These are phyloP conservation scores for Paralvinella palmiformis DNA, from an alignment of 1,140 invertebrate species.

Conservation along the genomic window DNA sequence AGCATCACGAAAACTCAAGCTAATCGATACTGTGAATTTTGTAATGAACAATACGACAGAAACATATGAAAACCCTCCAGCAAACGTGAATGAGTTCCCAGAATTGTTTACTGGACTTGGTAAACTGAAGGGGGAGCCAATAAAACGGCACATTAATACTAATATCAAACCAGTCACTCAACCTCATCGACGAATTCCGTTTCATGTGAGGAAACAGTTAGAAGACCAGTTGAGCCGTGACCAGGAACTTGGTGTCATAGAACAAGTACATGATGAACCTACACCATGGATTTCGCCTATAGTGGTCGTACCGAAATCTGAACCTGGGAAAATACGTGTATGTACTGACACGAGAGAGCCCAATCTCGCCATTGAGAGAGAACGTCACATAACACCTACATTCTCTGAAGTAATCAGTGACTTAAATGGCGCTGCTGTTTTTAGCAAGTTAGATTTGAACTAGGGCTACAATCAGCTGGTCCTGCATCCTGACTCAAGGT, in stretches of 20 bases:
- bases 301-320: not conserved
- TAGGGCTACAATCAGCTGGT: constrained; percentile 2
- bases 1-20: too few species aligned
- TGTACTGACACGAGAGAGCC: too few species aligned
- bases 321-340: not conserved
- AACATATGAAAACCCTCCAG: too few species aligned
- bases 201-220: too few species aligned
- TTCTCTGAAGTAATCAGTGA: not conserved
- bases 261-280: not conserved
- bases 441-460: not conserved
- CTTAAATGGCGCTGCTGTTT: not conserved
- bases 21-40: too few species aligned
- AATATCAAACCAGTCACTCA: too few species aligned
- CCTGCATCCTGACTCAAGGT: not conserved
- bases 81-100: too few species aligned
- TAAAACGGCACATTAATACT: too few species aligned
- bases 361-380: not conserved
- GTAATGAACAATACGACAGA: too few species aligned
- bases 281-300: not conserved
- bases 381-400: not conserved
- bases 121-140: too few species aligned
- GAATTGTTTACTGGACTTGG: too few species aligned
- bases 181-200: too few species aligned
- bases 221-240: not conserved
- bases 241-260: not conserved